Evolutionary conservation across 2,797 vertebrate genomes (phyloP).

Genomic region (Myotis planiceps): DNA sequence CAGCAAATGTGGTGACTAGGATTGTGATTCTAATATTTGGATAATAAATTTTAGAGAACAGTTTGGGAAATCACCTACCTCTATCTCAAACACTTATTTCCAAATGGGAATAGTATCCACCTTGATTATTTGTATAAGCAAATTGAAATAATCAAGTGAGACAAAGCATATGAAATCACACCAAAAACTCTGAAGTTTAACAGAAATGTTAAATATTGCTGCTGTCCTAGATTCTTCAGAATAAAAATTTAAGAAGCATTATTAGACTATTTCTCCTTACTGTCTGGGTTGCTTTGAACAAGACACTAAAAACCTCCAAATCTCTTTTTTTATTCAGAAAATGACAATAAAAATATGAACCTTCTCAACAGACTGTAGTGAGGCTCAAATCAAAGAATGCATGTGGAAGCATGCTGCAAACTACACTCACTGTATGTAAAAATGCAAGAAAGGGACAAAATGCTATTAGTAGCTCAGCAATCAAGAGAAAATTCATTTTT

Average conservation of each 20-base stretch:
- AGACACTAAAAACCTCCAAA: neutral
- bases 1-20: neutral
- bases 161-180: constrained; percentile 16
- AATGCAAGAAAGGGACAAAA: neutral
- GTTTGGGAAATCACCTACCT: neutral
- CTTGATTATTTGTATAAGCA: neutral
- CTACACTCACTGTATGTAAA: rapidly evolving
- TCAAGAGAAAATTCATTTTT: neutral
- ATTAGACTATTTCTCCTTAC: neutral
- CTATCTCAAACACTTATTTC: neutral
- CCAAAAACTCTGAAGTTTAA: neutral
- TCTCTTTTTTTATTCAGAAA: neutral
- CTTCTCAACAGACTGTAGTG: neutral
- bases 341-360: constrained; percentile 27
- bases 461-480: neutral
- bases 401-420: neutral
- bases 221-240: neutral
- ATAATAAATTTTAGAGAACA: neutral
- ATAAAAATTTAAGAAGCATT: neutral
- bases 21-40: neutral
- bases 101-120: neutral
- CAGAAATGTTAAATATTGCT: neutral
- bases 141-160: neutral
- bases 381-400: neutral
- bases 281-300: neutral